Evolutionary conservation across 2,113 vertebrate species (phyloP), one percentile per base, ranked within the genome.

Genomic region (Pelodiscus sinensis): DNA sequence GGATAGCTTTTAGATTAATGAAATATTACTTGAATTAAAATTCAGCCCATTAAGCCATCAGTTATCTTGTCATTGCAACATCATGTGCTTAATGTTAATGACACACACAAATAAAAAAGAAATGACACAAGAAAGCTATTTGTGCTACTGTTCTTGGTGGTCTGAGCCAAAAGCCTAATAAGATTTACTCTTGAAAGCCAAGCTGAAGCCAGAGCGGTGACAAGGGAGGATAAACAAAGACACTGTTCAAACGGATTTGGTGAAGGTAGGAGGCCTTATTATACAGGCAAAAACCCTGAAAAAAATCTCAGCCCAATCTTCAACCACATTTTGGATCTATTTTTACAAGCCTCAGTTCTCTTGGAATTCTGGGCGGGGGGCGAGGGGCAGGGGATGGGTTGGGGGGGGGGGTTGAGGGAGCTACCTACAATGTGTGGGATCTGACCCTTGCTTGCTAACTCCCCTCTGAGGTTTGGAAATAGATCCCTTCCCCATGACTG

Each of bases 11-110:
- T 96, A 97, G 96, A 94, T 96, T 92, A 97, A 96, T 95, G 92
- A 97, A 97, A 95, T 97, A 96, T 94, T 95, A 92, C 93, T 96
- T 94, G 92, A 95, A 96, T 97, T 97, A 97, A 97, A 96, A 98
- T 94, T 62, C 90, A 85, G 84, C 81, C 95, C 88, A 94, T 97
- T 97, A 97, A 96, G 80, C 79, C 95, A 92, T 97, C 94, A 96
- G 60, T 97, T 97, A 95, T 35, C 92, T 65, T 96, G 90, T 95
- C 94, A 92, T 90, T 95, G 92, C 56, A 81, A 78, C 75, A 92
- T 94, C 82, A 75, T 93, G 94, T 91, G 80, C 91, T 96, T 96
- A 92, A 96, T 80, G 90, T 92, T 96, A 97, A 97, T 92, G 86
- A 89, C 88, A 82, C 38, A 77, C 93, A 88, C 91, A 95, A 93